A percentile compares a stretch with the other conserved stretches of the same genome.
Evolutionary conservation across 1,140 invertebrate genomes (phyloP).

Genomic region (Homarus americanus): DNA sequence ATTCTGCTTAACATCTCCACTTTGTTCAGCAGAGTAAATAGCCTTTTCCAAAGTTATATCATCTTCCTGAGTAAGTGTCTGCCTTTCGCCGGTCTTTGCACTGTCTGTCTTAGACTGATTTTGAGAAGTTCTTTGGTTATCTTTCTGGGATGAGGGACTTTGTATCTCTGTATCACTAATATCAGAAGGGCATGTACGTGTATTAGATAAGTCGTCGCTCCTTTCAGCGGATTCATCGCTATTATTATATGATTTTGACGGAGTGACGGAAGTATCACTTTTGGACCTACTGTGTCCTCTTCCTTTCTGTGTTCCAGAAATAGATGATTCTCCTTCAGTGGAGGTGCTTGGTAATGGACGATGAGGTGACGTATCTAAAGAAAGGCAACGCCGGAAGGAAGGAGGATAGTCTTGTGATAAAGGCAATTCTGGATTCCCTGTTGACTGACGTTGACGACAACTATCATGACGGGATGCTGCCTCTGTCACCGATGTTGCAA

Average conservation of each 20-base stretch:
- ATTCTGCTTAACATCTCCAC: not conserved
- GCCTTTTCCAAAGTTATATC: not conserved
- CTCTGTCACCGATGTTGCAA: not conserved
- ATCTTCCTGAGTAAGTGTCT: not conserved
- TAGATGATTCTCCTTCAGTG: not conserved
- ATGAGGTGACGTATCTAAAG: not conserved
- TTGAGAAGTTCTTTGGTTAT: not conserved
- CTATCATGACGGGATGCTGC: not conserved
- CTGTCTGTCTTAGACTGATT: not conserved
- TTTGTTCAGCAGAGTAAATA: not conserved
- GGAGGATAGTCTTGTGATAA: not conserved
- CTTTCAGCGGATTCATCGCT: not conserved
- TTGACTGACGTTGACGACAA: not conserved
- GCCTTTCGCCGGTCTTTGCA: not conserved
- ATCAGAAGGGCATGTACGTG: not conserved
- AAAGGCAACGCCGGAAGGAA: not conserved
- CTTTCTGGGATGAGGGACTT: not conserved
- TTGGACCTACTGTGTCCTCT: not conserved
- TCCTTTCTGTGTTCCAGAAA: not conserved
- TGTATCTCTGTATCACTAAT: not conserved
- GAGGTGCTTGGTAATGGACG: not conserved
- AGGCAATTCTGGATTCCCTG: not conserved
- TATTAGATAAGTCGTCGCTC: not conserved
- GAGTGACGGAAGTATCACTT: not conserved
- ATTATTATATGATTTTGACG: not conserved